Conservation (phyloP, 30 jellyfish, hydroid and myxozoan species). For the Aurelia coerulea region DNA sequence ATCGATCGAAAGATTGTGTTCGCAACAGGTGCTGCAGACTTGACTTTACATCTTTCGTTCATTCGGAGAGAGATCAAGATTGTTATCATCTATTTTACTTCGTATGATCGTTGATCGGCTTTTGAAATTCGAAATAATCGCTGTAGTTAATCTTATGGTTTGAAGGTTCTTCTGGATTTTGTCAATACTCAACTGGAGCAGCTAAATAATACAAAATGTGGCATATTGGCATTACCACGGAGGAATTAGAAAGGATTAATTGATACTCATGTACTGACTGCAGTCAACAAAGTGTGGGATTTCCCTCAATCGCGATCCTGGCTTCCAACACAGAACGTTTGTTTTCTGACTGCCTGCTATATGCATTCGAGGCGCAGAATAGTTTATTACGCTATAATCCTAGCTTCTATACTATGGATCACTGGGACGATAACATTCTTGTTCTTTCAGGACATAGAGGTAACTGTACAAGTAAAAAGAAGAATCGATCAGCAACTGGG, state of each 20-base stretch:
- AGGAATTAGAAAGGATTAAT: no score
- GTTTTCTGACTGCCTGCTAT: not conserved
- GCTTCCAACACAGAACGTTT: no score
- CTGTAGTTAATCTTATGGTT: not conserved
- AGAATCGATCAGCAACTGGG: conserved; percentile 58
- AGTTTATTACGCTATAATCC: conserved; percentile 85
- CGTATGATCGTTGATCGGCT: conserved; percentile 67
- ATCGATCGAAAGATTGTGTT: conserved; percentile 70
- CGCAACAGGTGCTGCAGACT: conserved; percentile 49
- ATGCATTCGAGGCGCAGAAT: conserved; percentile 85
- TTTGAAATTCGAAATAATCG: no score
- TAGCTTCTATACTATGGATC: conserved; percentile 92
- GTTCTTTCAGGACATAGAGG: conserved; percentile 97
- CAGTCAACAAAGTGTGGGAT: not conserved
- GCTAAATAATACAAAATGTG: no score
- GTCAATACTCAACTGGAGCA: no score
- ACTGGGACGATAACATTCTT: conserved; percentile 87
- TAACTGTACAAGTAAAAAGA: conserved; percentile 92
- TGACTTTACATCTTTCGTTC: conserved; percentile 16
- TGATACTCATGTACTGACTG: not conserved
- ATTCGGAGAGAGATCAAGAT: not conserved
- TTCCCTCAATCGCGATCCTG: no score
- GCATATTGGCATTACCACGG: no score
- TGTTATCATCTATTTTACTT: not conserved
- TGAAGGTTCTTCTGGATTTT: conserved; percentile 6